Evolutionary conservation across 2,888 invertebrate species (phyloP).

Genomic region (Lycaena phlaeas): DNA sequence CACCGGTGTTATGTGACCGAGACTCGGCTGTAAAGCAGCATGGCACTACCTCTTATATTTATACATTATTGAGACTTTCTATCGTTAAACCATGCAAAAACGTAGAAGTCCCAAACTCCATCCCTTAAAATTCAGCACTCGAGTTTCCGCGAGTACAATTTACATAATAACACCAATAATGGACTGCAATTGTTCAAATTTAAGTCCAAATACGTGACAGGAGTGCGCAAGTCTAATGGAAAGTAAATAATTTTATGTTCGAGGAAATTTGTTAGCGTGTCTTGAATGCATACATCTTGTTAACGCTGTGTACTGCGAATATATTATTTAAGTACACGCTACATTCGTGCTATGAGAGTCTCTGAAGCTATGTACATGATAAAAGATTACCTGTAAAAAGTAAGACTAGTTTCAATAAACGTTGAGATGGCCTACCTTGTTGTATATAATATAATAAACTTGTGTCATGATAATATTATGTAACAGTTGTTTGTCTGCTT

Average conservation of each 20-base stretch:
- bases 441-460: too few relatives aligned
- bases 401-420: too few relatives aligned
- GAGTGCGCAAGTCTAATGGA: slow-evolving; percentile 17
- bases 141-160: slow-evolving; percentile 18
- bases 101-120: too few relatives aligned
- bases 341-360: not conserved
- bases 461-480: too few relatives aligned
- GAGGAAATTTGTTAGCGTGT: not conserved
- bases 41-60: too few relatives aligned
- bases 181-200: slow-evolving; percentile 20
- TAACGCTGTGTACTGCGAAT: not conserved
- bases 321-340: not conserved
- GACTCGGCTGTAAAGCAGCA: too few relatives aligned
- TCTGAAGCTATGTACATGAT: not conserved
- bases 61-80: too few relatives aligned
- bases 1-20: too few relatives aligned
- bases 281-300: not conserved
- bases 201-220: slow-evolving; percentile 20
- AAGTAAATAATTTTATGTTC: slow-evolving; percentile 9
- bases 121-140: slow-evolving; percentile 15
- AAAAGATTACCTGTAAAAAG: too few relatives aligned
- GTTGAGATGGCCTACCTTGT: too few relatives aligned
- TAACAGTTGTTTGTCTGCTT: too few relatives aligned
- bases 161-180: slow-evolving; percentile 24
- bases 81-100: too few relatives aligned